Percentiles rank a stretch among this genome's conserved stretches.
Evolutionary conservation across 2,888 invertebrate species (phyloP).

Genomic region (Polydrusus tereticollis): DNA sequence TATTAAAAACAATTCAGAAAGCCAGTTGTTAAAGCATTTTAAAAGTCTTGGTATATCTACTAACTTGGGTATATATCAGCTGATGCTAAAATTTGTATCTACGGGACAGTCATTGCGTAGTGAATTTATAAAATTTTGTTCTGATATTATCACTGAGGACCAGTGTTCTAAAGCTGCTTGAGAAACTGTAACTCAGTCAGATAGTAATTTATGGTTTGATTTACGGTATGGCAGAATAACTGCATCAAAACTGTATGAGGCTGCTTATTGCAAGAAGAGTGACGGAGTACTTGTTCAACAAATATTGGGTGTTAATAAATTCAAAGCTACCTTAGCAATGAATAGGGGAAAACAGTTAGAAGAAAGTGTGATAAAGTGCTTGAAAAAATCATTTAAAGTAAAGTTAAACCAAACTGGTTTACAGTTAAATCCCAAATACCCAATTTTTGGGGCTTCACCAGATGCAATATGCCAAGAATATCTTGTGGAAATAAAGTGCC

Average conservation of each 20-base stretch:
- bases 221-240: conserved; percentile 30
- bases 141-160: not conserved
- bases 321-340: conserved; percentile 8
- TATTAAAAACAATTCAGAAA: conserved; percentile 26
- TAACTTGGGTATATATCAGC: conserved; percentile 32
- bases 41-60: conserved; percentile 16
- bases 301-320: conserved; percentile 20
- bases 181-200: not conserved
- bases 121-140: conserved; percentile 37
- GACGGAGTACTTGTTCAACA: not conserved
- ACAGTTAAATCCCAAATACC: conserved; percentile 6
- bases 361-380: not conserved
- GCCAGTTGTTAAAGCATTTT: conserved; percentile 33
- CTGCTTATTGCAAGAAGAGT: conserved; percentile 3
- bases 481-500: conserved; percentile 22
- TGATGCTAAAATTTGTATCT: conserved; percentile 17
- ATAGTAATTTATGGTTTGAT: conserved; percentile 27
- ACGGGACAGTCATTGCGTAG: conserved; percentile 11
- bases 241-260: conserved; percentile 30
- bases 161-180: conserved; percentile 31
- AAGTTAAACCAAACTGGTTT: conserved; percentile 17
- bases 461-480: conserved; percentile 24
- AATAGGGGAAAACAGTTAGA: conserved; percentile 14
- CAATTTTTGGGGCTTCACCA: conserved; percentile 29
- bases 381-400: conserved; percentile 2